phyloP scores from a whole-genome alignment of 2,888 invertebrate species.

The Melanostoma scalare region DNA sequence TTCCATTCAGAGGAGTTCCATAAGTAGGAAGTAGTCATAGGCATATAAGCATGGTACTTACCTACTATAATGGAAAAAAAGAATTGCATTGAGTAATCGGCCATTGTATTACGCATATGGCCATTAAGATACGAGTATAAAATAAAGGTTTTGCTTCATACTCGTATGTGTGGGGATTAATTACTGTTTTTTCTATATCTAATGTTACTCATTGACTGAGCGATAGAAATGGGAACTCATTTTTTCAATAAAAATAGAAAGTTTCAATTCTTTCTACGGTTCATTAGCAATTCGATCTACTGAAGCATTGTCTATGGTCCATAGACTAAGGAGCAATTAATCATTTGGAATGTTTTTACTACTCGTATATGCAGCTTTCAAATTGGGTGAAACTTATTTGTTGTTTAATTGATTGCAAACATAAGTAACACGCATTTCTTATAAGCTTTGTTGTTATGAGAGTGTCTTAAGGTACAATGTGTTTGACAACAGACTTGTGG shows the following conservation, averaged over 20 bases:
- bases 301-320: slow-evolving; percentile 15
- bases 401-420: slow-evolving; percentile 25
- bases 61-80: slow-evolving; percentile 17
- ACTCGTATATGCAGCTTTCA: slow-evolving; percentile 2
- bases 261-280: slow-evolving; percentile 37
- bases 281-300: slow-evolving; percentile 39
- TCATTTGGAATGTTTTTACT: slow-evolving; percentile 8
- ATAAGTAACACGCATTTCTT: slow-evolving; percentile 5
- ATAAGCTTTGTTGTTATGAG: not conserved
- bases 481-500: too few species aligned
- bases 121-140: slow-evolving; percentile 13
- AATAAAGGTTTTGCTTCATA: slow-evolving; percentile 12
- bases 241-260: slow-evolving; percentile 48
- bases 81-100: slow-evolving; percentile 25
- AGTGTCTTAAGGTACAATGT: too few species aligned
- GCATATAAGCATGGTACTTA: not conserved
- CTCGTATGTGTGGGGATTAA: slow-evolving; percentile 11
- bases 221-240: slow-evolving; percentile 2
- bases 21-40: slow-evolving; percentile 47
- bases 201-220: not conserved
- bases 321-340: slow-evolving; percentile 50
- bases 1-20: slow-evolving; percentile 47
- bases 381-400: slow-evolving; percentile 29
- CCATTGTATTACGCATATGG: slow-evolving; percentile 14
- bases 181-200: slow-evolving; percentile 6